phyloP scores from a whole-genome alignment of 2,888 invertebrate genomes.

The Ceriagrion tenellum region DNA sequence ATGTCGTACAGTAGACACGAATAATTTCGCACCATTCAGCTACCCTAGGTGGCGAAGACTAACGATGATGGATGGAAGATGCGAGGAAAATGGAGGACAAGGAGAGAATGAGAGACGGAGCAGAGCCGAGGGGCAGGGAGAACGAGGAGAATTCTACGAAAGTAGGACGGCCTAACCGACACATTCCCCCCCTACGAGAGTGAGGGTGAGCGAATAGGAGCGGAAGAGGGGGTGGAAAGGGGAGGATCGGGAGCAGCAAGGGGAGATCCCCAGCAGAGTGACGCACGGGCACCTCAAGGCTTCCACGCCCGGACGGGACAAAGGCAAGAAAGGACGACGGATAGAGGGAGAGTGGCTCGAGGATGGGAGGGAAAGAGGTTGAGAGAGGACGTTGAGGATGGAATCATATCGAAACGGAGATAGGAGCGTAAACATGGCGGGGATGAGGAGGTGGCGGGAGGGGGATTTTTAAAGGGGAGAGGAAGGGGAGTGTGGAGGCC shows the following conservation, averaged over 20 bases:
- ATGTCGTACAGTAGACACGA: too few relatives aligned
- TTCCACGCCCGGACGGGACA: constrained; percentile 9
- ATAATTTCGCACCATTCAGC: too few relatives aligned
- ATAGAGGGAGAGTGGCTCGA: background rate
- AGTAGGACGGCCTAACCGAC: constrained; percentile 56
- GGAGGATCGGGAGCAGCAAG: too few relatives aligned
- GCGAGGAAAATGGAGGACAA: background rate
- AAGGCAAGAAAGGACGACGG: background rate
- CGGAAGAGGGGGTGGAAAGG: too few relatives aligned
- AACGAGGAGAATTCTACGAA: background rate
- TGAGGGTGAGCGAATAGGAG: too few relatives aligned
- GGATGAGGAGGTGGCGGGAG: background rate
- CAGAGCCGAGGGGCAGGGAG: background rate
- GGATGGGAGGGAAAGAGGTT: background rate
- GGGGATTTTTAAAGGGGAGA: too few relatives aligned
- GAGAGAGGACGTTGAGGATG: background rate
- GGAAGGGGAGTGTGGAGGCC: too few relatives aligned
- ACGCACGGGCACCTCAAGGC: constrained; percentile 29
- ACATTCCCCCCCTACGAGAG: background rate
- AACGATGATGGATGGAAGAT: too few relatives aligned
- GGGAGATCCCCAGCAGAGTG: background rate
- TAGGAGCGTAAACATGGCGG: background rate
- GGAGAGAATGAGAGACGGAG: background rate
- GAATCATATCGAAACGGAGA: background rate
- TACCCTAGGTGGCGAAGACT: too few relatives aligned